A percentile compares a stretch with the other conserved stretches of the same genome.
These are phyloP conservation scores for Zaprionus africanus DNA, from an alignment of 1,140 invertebrate species.

Conservation along the genomic window DNA sequence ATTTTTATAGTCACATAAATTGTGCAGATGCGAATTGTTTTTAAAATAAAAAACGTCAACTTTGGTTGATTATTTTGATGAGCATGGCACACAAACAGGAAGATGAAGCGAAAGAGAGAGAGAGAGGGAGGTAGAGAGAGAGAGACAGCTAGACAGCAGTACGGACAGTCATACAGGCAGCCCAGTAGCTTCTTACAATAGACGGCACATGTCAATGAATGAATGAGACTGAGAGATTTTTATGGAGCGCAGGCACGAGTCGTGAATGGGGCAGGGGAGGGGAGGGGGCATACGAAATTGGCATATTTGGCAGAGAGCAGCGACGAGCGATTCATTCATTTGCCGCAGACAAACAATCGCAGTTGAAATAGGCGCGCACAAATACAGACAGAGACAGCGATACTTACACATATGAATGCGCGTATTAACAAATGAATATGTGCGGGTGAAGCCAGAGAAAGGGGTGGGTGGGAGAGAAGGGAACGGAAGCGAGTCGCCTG, in stretches of 20 bases:
- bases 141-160: constrained; percentile 18
- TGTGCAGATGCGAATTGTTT: constrained; percentile 68
- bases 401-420: constrained; percentile 78
- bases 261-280: background rate
- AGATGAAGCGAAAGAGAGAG: constrained; percentile 22
- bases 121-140: constrained; percentile 10
- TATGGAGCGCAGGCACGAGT: constrained; percentile 13
- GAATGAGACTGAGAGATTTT: constrained; percentile 41
- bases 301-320: constrained; percentile 75
- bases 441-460: background rate
- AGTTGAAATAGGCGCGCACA: constrained; percentile 47
- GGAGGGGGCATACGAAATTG: constrained; percentile 60
- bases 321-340: constrained; percentile 81
- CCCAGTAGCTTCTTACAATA: constrained; percentile 39
- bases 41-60: constrained; percentile 64
- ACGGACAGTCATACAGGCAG: constrained; percentile 26
- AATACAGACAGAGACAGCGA: constrained; percentile 29
- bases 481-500: background rate
- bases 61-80: constrained; percentile 81
- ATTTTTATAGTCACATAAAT: constrained; percentile 75
- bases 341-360: constrained; percentile 78
- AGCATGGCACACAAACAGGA: constrained; percentile 42
- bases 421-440: constrained; percentile 67
- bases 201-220: constrained; percentile 74
- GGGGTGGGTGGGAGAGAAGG: background rate